Base-by-base conservation (phyloP, 1,140 invertebrate species). In the Trichoplusia ni region DNA sequence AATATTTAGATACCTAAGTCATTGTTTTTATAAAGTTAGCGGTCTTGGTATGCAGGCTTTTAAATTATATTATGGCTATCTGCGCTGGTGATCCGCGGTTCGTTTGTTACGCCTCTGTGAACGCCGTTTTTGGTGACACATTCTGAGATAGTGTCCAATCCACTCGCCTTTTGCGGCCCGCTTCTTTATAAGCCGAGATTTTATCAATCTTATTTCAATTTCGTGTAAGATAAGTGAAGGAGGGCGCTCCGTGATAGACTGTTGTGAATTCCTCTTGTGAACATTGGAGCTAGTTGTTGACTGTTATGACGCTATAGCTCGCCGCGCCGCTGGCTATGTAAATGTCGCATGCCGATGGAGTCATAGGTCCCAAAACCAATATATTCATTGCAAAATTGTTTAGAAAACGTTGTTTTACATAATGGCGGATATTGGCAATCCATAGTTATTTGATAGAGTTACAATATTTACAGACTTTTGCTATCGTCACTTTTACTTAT, bases 311-410 rank as follows among this genome's bases (percentile, higher is more conserved):
- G 51, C 47, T 23, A 37, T 9, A 11, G 33, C 8, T 56, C 18
- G 67, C 75, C 77, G 51, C 58, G 66, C 72, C 46, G 66, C 76
- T 25, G 27, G 25, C 16, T 80, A 77, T 82, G 81, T 82, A 86
- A 89, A 89, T 89, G 85, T 82, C 86, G 77, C 85, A 74, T 83
- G 80, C 86, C 84, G 53, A 80, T 80, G 76, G 75, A 81, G 86
- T 88, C 86, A 88, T 74, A 76, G 76, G 75, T 82, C 80, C 75
- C 69, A 79, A 82, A 77, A 79, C 68, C 75, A 81, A 78, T 73
- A 77, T 74, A 79, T 79, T 81, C 77, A 81, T 81, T 86, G 77
- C 79, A 79, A 87, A 87, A 82, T 72, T 67, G 68, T 75, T 74
- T 83, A 82, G 75, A 84, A 84, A 86, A 84, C 72, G 71, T 61